Conservation (phyloP, 2,113 vertebrate genomes). For the Aegypius monachus region DNA sequence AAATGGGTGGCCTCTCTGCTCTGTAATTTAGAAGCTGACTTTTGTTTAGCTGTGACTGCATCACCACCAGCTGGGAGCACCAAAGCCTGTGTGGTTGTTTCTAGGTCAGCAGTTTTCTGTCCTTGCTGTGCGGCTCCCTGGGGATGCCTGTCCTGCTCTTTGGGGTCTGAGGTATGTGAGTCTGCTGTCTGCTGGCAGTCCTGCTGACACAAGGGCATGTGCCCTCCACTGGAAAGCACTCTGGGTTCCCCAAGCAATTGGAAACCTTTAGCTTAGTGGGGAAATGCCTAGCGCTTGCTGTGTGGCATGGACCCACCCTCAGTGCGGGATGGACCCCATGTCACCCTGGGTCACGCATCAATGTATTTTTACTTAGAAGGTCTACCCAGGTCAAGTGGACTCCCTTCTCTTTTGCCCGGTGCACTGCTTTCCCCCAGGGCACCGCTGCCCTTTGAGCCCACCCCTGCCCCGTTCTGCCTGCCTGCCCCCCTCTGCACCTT, state of each 20-base stretch:
- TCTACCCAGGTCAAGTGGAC: not conserved
- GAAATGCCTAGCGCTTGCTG: not conserved
- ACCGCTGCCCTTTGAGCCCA: rapidly evolving
- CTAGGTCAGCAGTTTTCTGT: not conserved
- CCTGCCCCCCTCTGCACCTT: not conserved
- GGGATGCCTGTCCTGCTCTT: not conserved
- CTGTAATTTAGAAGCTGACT: not conserved
- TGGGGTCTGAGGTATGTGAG: rapidly evolving
- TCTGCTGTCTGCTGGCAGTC: not conserved
- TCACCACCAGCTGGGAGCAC: not conserved
- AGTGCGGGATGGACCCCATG: rapidly evolving
- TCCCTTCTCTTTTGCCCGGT: not conserved
- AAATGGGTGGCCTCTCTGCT: not conserved
- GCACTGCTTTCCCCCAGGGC: not conserved
- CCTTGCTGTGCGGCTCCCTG: not conserved
- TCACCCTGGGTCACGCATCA: rapidly evolving
- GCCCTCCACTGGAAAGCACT: not conserved
- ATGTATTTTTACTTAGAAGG: not conserved
- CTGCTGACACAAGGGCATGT: not conserved
- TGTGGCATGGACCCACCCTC: not conserved
- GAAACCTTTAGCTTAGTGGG: not conserved
- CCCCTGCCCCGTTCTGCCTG: not conserved
- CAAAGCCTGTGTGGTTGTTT: not conserved
- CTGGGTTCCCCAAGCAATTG: not conserved
- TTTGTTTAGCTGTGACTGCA: not conserved